Evolutionary conservation across 2,797 vertebrate species (phyloP), one percentile per base, ranked within the genome.

Genomic region (Novumbra hubbsi): DNA sequence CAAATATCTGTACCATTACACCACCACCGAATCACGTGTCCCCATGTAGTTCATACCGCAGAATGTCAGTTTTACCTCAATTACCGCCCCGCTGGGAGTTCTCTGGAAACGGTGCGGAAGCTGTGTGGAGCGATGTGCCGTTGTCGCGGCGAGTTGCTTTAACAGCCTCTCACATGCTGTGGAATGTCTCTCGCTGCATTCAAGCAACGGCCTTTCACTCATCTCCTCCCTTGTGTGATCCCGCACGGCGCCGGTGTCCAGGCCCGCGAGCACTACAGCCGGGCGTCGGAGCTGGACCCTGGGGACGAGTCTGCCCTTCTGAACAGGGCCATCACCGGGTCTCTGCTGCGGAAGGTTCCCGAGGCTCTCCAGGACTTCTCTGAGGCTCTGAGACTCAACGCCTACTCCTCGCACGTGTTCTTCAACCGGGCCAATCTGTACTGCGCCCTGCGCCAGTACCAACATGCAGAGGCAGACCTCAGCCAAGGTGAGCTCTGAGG

Each of bases 281-380:
- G 81, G 62, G 90, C 91, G 49, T 76, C 94, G 71, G 73, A 85
- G 21, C 85, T 90, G 80, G 89, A 95, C 69, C 90, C 92, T 34
- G 75, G 60, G 75, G 91, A 94, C 78, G 86, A 93, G 70, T 91
- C 85, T 48, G 90, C 88, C 66, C 17, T 90, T 75, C 83, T 94
- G 82, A 95, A 95, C 85, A 86, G 86, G 81, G 94, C 92, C 78
- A 86, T 94, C 77, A 85, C 88, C 78, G 89, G 91, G 62, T 87
- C 81, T 3, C 52, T 92, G 45, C 81, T 95, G 75, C 84, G 83
- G 75, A 90, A 92, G 73, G 86, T 86, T 48, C 80, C 92, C 76
- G 93, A 91, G 81, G 92, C 93, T 45, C 79, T 93, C 79, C 84
- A 84, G 84, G 93, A 95, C 84, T 94, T 95, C 82, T 85, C 86